Evolutionary conservation across 2,888 invertebrate species (phyloP).

Genomic region (Archips crataeganus): DNA sequence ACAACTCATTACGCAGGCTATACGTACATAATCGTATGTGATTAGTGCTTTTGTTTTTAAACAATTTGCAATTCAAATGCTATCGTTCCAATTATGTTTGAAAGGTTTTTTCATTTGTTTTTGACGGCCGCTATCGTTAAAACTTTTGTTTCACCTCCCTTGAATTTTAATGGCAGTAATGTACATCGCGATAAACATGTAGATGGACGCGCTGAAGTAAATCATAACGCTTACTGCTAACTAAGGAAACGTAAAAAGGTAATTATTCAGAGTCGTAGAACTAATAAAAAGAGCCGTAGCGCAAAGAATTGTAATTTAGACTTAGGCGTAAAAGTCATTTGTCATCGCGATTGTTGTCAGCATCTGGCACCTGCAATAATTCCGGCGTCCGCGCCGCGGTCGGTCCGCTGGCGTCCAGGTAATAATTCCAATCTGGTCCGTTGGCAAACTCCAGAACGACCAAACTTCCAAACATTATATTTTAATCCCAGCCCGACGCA

Average conservation of each 20-base stretch:
- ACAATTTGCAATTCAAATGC: neutral
- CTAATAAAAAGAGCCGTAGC: slow-evolving; percentile 40
- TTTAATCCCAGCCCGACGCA: slow-evolving; percentile 70
- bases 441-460: slow-evolving; percentile 70
- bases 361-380: slow-evolving; percentile 80
- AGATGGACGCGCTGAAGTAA: slow-evolving; percentile 26
- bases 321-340: slow-evolving; percentile 71
- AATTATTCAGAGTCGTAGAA: slow-evolving; percentile 39
- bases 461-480: slow-evolving; percentile 79
- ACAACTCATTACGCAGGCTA: slow-evolving; percentile 13
- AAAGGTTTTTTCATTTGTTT: slow-evolving; percentile 6
- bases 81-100: neutral
- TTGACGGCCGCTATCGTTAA: slow-evolving; percentile 8
- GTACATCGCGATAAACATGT: slow-evolving; percentile 28
- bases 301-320: slow-evolving; percentile 52
- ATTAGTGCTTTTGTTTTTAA: slow-evolving; percentile 7
- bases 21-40: neutral
- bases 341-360: slow-evolving; percentile 74
- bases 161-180: slow-evolving; percentile 17
- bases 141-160: slow-evolving; percentile 18
- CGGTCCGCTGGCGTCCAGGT: slow-evolving; percentile 64
- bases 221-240: slow-evolving; percentile 21
- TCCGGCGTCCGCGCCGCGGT: slow-evolving; percentile 63
- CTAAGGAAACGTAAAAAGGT: slow-evolving; percentile 28
- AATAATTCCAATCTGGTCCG: slow-evolving; percentile 81